Evolutionary conservation across 1,140 invertebrate genomes (phyloP), one percentile per base, ranked within the genome.

Genomic region (Platorchestia sp.): DNA sequence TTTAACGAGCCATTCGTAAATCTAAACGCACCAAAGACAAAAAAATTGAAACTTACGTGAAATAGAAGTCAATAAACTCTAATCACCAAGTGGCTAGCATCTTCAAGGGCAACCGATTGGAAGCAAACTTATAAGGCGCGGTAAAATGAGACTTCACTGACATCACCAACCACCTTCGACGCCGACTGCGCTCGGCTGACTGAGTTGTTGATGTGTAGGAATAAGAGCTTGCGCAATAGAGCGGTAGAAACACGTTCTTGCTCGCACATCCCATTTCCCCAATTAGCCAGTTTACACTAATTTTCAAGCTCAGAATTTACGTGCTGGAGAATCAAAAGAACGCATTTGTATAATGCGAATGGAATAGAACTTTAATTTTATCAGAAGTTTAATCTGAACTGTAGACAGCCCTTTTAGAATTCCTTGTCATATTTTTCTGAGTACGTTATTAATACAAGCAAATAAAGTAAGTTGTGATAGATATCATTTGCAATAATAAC

Each of bases 221-320:
- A n/a, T 14, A 16, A 93, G 91, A 93, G 91, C 44, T 45, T 93
- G 91, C 91, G 91, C 91, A 93, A 44, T 93, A 7, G 43, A 93
- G 91, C 91, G 91, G 91, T 40, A 93, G 44, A 47, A 93, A 93
- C 91, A 93, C 91, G 91, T 93, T 93, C 45, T 93, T 6, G 87
- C 41, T 43, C 87, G 87, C 87, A 89, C 41, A 41, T 89, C 87
- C 36, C 36, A 75, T 36, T 75, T 22, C 1, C 7, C 10, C 7
- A 27, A 75, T 75, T 75, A 75, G 10, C 27, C 27, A 75, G 6
- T 1, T 75, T 75, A 75, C 27, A 75, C 27, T 3, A 22, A 36
- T 75, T 75, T 27, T 75, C 59, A 75, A 75, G 27, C 27, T 75
- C 59, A 75, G 36, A 75, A 75, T 75, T 75, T 19, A 22, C 59